Conservation (phyloP, 1,140 invertebrate genomes). For the Teleopsis dalmanni region DNA sequence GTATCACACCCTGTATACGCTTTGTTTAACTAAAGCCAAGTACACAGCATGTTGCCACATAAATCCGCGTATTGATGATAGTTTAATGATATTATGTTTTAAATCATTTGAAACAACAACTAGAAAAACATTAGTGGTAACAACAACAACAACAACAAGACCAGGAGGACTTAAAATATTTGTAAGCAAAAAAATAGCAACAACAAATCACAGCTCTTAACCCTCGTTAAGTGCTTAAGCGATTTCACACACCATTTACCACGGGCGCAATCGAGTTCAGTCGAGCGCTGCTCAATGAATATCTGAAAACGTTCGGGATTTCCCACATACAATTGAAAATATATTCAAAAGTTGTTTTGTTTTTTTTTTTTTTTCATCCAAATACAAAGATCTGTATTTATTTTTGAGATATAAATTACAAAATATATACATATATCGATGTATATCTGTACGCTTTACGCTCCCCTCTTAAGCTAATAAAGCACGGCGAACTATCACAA, state of each 20-base stretch:
- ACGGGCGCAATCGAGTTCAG: neutral
- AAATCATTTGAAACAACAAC: conserved; percentile 6
- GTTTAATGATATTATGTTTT: conserved; percentile 17
- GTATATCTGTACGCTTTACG: too few species aligned
- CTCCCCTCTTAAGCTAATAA: too few species aligned
- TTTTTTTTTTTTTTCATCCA: too few species aligned
- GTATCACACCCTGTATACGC: too few species aligned
- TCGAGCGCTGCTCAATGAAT: too few species aligned
- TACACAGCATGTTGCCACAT: neutral
- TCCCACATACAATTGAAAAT: too few species aligned
- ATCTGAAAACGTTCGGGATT: too few species aligned
- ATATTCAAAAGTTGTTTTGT: too few species aligned
- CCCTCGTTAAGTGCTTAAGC: conserved; percentile 32
- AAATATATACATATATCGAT: too few species aligned
- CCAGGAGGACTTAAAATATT: neutral
- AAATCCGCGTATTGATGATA: conserved; percentile 13
- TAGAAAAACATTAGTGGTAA: conserved; percentile 1
- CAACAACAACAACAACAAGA: conserved; percentile 2
- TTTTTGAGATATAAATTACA: too few species aligned
- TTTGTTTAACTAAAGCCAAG: neutral
- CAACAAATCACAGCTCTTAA: conserved; percentile 13
- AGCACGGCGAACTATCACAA: too few species aligned
- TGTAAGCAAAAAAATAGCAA: neutral
- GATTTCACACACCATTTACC: conserved; percentile 45
- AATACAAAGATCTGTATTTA: too few species aligned